Evolutionary conservation across 1,140 invertebrate species (phyloP).

Genomic region (Caerostris extrusa): DNA sequence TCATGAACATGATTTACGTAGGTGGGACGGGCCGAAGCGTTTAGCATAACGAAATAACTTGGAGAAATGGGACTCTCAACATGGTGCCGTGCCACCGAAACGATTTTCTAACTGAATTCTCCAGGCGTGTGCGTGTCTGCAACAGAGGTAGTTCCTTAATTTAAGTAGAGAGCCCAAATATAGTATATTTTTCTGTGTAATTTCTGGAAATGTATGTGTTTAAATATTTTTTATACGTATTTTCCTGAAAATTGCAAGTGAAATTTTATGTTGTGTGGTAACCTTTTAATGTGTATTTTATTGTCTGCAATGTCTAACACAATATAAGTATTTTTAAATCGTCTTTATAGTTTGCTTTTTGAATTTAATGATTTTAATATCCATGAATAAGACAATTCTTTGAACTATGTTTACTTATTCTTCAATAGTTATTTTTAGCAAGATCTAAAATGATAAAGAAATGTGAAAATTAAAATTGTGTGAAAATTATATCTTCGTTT

Average conservation of each 20-base stretch:
- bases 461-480: no score
- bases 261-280: not conserved
- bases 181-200: not conserved
- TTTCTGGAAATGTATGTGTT: no score
- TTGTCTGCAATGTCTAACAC: no score
- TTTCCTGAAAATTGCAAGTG: not conserved
- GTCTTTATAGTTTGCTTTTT: no score
- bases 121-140: not conserved
- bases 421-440: no score
- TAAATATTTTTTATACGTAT: not conserved
- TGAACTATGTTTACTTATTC: no score
- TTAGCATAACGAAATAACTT: constrained; percentile 47
- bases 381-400: no score
- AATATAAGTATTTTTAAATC: not conserved
- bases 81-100: not conserved
- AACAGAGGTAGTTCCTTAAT: constrained; percentile 4
- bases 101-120: constrained; percentile 36
- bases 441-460: no score
- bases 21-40: not conserved
- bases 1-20: constrained; percentile 20
- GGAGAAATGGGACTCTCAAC: constrained; percentile 25
- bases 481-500: no score
- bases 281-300: not conserved
- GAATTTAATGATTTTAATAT: no score
- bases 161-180: not conserved